These are phyloP conservation scores for Argyrosomus regius DNA, from an alignment of 2,797 vertebrate species.

Conservation along the genomic window DNA sequence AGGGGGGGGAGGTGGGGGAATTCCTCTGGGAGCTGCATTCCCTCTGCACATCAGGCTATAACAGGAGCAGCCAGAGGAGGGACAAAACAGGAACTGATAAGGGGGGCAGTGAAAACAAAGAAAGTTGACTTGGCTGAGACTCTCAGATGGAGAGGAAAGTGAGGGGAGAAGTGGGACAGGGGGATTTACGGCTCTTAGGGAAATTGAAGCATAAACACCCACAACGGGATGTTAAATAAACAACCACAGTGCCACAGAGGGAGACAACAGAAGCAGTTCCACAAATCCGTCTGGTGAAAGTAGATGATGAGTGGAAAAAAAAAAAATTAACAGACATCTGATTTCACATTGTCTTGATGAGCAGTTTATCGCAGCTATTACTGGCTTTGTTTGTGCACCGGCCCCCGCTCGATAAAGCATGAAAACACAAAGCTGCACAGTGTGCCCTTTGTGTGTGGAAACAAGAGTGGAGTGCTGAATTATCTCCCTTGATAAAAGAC, in stretches of 20 bases:
- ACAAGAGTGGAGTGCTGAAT: slow-evolving; percentile 75
- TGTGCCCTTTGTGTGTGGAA: slow-evolving; percentile 80
- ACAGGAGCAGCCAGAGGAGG: slow-evolving; percentile 71
- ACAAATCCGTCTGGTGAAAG: slow-evolving; percentile 37
- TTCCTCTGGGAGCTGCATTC: slow-evolving; percentile 78
- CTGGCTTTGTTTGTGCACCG: slow-evolving; percentile 63
- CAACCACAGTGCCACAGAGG: neutral
- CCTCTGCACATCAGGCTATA: slow-evolving; percentile 69
- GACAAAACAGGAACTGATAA: slow-evolving; percentile 84
- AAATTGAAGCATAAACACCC: slow-evolving; percentile 60
- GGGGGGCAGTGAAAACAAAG: slow-evolving; percentile 79
- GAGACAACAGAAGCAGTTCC: slow-evolving; percentile 7
- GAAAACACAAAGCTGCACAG: slow-evolving; percentile 75
- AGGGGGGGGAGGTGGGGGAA: slow-evolving; percentile 54
- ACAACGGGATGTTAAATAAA: slow-evolving; percentile 45
- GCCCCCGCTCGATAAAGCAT: slow-evolving; percentile 72
- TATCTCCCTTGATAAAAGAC: slow-evolving; percentile 78
- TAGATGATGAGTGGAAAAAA: slow-evolving; percentile 14
- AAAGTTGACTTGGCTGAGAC: slow-evolving; percentile 52
- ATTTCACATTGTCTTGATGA: slow-evolving; percentile 59
- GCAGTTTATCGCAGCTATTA: slow-evolving; percentile 56
- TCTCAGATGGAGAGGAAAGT: slow-evolving; percentile 45
- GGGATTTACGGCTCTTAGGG: slow-evolving; percentile 38
- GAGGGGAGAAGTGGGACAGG: slow-evolving; percentile 52
- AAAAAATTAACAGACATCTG: slow-evolving; percentile 32